Evolutionary conservation across 2,797 vertebrate genomes (phyloP).

Genomic region (Enteromius mattozi): DNA sequence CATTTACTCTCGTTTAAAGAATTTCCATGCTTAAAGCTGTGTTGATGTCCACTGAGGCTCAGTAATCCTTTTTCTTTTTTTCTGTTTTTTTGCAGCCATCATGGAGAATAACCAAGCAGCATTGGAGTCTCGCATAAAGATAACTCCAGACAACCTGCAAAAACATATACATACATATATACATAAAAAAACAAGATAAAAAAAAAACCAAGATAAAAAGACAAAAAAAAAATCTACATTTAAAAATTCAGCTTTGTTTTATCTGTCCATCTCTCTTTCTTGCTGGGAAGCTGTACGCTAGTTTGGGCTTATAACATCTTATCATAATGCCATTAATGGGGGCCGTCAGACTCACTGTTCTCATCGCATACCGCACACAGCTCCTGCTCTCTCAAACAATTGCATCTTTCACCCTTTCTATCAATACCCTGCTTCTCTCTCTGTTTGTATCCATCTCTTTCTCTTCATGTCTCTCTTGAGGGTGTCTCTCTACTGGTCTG

Average conservation of each 20-base stretch:
- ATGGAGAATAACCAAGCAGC: constrained; percentile 61
- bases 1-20: neutral
- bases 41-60: neutral
- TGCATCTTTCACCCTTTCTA: constrained; percentile 38
- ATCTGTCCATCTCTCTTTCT: constrained; percentile 76
- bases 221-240: constrained; percentile 71
- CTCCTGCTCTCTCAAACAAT: constrained; percentile 31
- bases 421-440: constrained; percentile 50
- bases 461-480: constrained; percentile 48
- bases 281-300: constrained; percentile 70
- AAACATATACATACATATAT: constrained; percentile 67
- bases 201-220: constrained; percentile 68
- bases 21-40: neutral
- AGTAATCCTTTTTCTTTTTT: neutral
- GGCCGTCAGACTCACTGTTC: constrained; percentile 28
- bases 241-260: constrained; percentile 70
- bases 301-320: constrained; percentile 32
- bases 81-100: constrained; percentile 57
- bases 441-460: constrained; percentile 52
- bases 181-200: constrained; percentile 65
- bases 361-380: constrained; percentile 39
- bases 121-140: constrained; percentile 68
- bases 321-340: constrained; percentile 35
- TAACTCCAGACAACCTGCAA: constrained; percentile 67
- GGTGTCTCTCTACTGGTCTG: constrained; percentile 66